Evolutionary conservation across 37 sponge, comb jelly and placozoan species (phyloP), one percentile per base, ranked within the genome.

Genomic region (Chondrosia reniformis): DNA sequence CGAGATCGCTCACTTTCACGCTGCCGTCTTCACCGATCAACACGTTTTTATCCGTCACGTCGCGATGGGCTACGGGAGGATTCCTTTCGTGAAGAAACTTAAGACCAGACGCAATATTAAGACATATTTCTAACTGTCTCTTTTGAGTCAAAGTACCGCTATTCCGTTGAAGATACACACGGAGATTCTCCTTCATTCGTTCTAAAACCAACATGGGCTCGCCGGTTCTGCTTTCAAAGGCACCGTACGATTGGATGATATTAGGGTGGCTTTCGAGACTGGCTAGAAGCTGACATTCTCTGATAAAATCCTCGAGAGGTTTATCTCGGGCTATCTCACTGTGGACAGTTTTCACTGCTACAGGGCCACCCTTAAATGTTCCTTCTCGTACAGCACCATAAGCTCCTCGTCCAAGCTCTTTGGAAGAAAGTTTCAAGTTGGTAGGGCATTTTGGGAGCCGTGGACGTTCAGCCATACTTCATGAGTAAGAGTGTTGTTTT

Each of bases 41-140:
- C 61, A 59, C 61, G n/a, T 59, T 59, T 30, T 59, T 59, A 30
- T 59, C 61, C 6, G n/a, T 59, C 61, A 59, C n/a, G 28, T 59
- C 61, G 22, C 61, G 61, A 59, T 59, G 61, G 28, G 28, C 28
- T 25, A 59, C 61, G 9, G 61, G 61, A 13, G 61, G 61, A 59
- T 30, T 30, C 30, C n/a, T 25, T 6, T 25, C n/a, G 22, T 59
- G 61, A 59, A 59, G 61, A 13, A 59, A 59, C 4, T 19, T 7
- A 30, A 59, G 30, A 5, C 61, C 61, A 19, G n/a, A 30, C 6
- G 22, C 61, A 19, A 59, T 59, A 30, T 59, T 30, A 25, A 59
- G n/a, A 13, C 61, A 59, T 7, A 59, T 59, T 59, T 59, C 30
- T 7, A 59, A 5, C 22, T 59, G 61, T 30, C 61, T 25, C 61